Base-by-base conservation (phyloP, 2,888 invertebrate species). In the Ceriagrion tenellum region DNA sequence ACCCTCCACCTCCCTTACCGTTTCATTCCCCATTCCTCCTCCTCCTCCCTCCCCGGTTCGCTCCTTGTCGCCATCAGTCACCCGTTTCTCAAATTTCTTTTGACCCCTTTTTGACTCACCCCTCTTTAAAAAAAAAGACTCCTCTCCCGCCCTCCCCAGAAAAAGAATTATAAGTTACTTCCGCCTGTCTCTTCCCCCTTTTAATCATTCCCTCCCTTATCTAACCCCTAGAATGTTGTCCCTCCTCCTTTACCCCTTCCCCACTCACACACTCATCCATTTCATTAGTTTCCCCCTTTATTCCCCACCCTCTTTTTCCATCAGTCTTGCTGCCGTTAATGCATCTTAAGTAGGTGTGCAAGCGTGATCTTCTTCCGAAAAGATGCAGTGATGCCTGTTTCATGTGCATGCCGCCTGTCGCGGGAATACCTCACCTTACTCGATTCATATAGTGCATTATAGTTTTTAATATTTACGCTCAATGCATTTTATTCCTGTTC, bases 151-250 rank as follows among this genome's bases (percentile, higher is more conserved):
- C 81, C 35, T 35, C 81, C 81, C 26, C 81, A 4, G 35, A 81
- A 81, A 35, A 81, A 81, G 81, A 81, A 81, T 93, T 69, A 93
- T 69, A 69, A 93, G 63, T 63, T 35, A 91, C 59, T 69, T 63
- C 93, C 69, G 69, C 93, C 55, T 93, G 69, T 69, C 69, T 69
- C 69, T 35, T 26, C n/a, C 93, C 47, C 91, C 91, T 91, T 55
- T 89, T 55, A 55, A 47, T 89, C 47, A 55, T 55, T 23, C 81
- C 35, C 18, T 35, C 30, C 81, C 81, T 81, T 81, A 35, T 81
- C 81, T 35, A n/a, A 59, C 26, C 81, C 81, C 13, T 4, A 35
- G 81, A 18, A 26, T 81, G 1, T 35, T 81, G 8, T 13, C 18
- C 81, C 81, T 81, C 81, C 81, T 81, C 69, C 88, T 88, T 20